Evolutionary conservation across 1,140 invertebrate genomes (phyloP), one percentile per base, ranked within the genome.

Genomic region (Elymnias hypermnestra): DNA sequence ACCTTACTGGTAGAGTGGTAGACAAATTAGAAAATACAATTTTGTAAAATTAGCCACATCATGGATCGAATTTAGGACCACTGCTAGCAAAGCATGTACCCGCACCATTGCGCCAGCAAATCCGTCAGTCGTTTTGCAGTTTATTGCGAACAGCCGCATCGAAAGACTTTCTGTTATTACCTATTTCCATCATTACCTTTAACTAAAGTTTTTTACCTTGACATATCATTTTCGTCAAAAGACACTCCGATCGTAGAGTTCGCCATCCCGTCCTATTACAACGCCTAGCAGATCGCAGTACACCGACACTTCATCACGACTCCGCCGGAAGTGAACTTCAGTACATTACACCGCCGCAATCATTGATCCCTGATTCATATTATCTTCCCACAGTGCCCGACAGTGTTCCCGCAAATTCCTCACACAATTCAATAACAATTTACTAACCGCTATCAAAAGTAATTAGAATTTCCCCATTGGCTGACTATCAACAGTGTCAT

Each of bases 141-240:
- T n/a, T n/a, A n/a, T n/a, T n/a, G n/a, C n/a, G n/a, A n/a, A n/a
- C n/a, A n/a, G n/a, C n/a, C n/a, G n/a, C n/a, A n/a, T n/a, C n/a
- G n/a, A n/a, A n/a, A n/a, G n/a, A n/a, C n/a, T n/a, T n/a, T n/a
- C n/a, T n/a, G n/a, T n/a, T n/a, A n/a, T n/a, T n/a, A n/a, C n/a
- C n/a, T n/a, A n/a, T n/a, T n/a, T n/a, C n/a, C n/a, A n/a, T n/a
- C n/a, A n/a, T n/a, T n/a, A n/a, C n/a, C n/a, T n/a, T n/a, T n/a
- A n/a, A n/a, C n/a, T n/a, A n/a, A n/a, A n/a, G n/a, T 13, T 36
- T 19, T 19, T 57, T 51, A 92, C 92, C 91, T 92, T 65, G 87
- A 87, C 78, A 89, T 91, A 74, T 93, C 91, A 83, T 91, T 90
- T 51, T 91, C 91, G 87, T 93, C 91, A 78, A 93, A 93, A 29